Evolutionary conservation across 2,797 vertebrate species (phyloP), one percentile per base, ranked within the genome.

Genomic region (Chelidonichthys spinosus): DNA sequence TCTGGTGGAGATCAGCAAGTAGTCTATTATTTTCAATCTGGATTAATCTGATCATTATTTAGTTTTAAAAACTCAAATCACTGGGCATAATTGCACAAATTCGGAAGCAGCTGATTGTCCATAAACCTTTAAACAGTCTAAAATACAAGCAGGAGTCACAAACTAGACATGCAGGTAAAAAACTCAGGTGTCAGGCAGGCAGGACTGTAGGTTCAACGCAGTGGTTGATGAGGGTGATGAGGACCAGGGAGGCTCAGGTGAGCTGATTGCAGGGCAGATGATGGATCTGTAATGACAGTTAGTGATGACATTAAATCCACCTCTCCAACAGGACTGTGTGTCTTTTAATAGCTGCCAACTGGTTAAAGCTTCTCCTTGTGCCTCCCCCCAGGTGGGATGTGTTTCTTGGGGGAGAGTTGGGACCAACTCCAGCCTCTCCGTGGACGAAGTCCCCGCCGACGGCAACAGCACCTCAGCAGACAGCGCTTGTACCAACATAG

Each of bases 381-480:
- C 44, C 39, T 32, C 60, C 49, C 35, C 63, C 40, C 79, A 98
- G 97, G 96, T 97, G 86, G 95, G 94, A 36, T 98, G 97, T 77
- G 96, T 99, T 90, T 96, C 98, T 1, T 92, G 92, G 92, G 91
- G 94, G 62, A 94, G 94, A 92, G 91, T 89, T 59, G 76, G 79
- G 63, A 53, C 8, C 0, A 96, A 95, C 87, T 92, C 93, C 82
- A 97, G 90, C 81, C 85, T 85, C 76, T 95, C 95, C 2, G 83
- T 94, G 81, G 89, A 96, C 69, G 95, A 95, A 39, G 85, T 95
- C 74, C 90, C 94, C 6, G 79, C 92, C 0, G 92, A 94, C 37
- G 87, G 59, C 66, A 96, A 95, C 75, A 87, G 88, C 73, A 96
- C 95, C 0, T 87, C 89, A 65, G 92, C 78, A 4, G 93, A 95